Evolutionary conservation across 2,797 vertebrate species (phyloP).

Genomic region (Danio tinwini): DNA sequence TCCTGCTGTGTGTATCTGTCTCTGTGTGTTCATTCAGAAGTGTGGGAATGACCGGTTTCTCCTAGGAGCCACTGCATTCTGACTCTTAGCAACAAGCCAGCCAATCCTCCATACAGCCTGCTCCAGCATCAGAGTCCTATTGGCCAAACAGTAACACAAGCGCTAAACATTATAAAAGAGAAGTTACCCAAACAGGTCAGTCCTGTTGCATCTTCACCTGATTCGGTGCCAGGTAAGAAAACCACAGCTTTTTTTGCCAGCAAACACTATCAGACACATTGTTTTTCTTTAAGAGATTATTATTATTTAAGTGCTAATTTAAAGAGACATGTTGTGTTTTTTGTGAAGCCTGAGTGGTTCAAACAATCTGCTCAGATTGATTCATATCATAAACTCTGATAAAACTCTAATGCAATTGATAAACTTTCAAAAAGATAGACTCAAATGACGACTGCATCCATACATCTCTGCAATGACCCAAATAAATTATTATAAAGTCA

Average conservation of each 20-base stretch:
- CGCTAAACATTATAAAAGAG: neutral
- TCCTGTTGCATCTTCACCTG: slow-evolving; percentile 24
- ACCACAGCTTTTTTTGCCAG: slow-evolving; percentile 1
- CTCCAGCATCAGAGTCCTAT: slow-evolving; percentile 28
- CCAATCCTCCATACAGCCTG: slow-evolving; percentile 44
- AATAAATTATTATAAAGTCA: too few relatives aligned
- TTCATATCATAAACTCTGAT: too few relatives aligned
- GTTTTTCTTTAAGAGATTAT: neutral
- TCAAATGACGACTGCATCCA: too few relatives aligned
- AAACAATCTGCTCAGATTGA: too few relatives aligned
- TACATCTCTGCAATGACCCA: too few relatives aligned
- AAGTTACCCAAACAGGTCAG: slow-evolving; percentile 42
- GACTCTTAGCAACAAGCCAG: slow-evolving; percentile 52
- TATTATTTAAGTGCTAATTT: too few relatives aligned
- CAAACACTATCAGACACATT: neutral
- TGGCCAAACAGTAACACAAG: slow-evolving; percentile 11
- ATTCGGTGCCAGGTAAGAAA: slow-evolving; percentile 30
- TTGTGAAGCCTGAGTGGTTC: too few relatives aligned
- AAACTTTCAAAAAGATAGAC: too few relatives aligned
- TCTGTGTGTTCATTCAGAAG: slow-evolving; percentile 17
- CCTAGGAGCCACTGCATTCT: slow-evolving; percentile 27
- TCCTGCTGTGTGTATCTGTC: slow-evolving; percentile 24
- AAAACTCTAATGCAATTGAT: too few relatives aligned
- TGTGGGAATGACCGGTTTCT: slow-evolving; percentile 29
- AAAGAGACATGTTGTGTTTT: neutral